Base-by-base conservation (phyloP, 1,140 invertebrate genomes). In the Pteromalus puparum region DNA sequence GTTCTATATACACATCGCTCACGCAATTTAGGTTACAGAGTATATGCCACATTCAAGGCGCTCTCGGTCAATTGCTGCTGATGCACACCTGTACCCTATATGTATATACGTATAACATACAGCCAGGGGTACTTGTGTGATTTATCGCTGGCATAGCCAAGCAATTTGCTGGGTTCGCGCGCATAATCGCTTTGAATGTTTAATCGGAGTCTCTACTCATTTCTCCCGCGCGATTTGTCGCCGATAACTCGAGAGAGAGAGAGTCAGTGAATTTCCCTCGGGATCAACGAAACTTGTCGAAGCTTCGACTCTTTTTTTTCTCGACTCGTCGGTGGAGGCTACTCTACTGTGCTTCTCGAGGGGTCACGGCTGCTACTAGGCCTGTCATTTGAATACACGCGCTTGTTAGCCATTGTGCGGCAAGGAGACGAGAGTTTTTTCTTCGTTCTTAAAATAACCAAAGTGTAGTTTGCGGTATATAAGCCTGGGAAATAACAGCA, bases 31-130 rank as follows among this genome's bases (percentile, higher is more conserved):
- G 83, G 76, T 84, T 79, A 74, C 12, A 15, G 13, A 15, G 18
- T 53, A 53, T 53, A 46, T 46, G 13, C 12, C 42, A 53, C 70
- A 67, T 67, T 42, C 67, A 80, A 84, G 68, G 30, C 18, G 48
- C 48, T 53, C 48, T 53, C 83, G 77, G 76, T 74, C 83, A 80
- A 84, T 84, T 80, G 70, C 77, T 42, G 38, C 75, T 34, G 77
- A 80, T 75, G 76, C 77, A 79, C 30, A 68, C 28, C 7, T 79
- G 34, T 65, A 21, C n/a, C n/a, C n/a, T n/a, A n/a, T n/a, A n/a
- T n/a, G n/a, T n/a, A n/a, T n/a, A n/a, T n/a, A n/a, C n/a, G n/a
- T 30, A 80, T 53, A 34, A 15, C 48, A 53, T 18, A n/a, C 15
- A 53, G 48, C 4, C 18, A 1, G 1, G 18, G 46, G 18, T 28